A percentile compares a stretch with the other conserved stretches of the same genome.
phyloP scores from a whole-genome alignment of 2,113 vertebrate genomes.

The Tamias sibiricus region DNA sequence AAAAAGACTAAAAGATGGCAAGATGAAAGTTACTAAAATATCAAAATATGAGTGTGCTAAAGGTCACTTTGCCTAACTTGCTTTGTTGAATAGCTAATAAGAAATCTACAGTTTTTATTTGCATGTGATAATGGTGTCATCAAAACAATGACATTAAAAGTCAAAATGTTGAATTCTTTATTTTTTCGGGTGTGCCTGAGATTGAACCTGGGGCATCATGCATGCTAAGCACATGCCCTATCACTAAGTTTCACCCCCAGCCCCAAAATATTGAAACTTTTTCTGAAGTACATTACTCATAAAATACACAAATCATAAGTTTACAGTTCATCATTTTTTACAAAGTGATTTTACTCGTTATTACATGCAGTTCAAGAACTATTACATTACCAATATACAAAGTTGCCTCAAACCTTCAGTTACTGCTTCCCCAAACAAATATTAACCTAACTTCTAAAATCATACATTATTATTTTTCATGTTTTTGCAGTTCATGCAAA shows the following conservation, averaged over 20 bases:
- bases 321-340: neutral
- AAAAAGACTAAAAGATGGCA: neutral
- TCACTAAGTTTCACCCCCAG: no score
- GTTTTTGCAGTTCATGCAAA: neutral
- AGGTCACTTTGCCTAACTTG: neutral
- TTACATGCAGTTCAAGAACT: neutral
- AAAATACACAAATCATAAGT: neutral
- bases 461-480: neutral
- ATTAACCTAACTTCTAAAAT: neutral
- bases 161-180: neutral
- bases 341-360: neutral
- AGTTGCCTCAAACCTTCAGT: neutral
- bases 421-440: neutral
- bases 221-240: no score
- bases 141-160: neutral
- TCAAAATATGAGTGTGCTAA: neutral
- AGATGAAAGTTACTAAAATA: conserved; percentile 34
- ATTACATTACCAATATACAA: neutral
- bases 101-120: neutral
- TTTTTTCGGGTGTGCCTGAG: no score
- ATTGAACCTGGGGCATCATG: no score
- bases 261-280: neutral
- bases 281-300: neutral
- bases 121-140: neutral
- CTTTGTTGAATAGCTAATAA: neutral